Conservation (phyloP, 2,888 invertebrate species). For the Phragmatobia fuliginosa region DNA sequence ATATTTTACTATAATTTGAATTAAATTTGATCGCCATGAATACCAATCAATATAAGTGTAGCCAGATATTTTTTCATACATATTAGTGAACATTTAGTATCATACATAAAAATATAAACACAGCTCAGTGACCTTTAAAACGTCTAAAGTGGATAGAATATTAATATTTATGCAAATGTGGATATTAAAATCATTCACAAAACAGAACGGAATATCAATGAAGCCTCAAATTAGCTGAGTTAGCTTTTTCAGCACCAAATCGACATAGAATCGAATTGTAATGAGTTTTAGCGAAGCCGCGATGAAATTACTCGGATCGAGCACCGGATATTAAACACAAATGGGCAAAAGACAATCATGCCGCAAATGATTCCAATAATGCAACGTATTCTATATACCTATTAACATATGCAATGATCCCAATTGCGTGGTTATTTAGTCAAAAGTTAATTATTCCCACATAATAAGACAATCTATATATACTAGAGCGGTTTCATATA, state of each 20-base stretch:
- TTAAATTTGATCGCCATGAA: no score
- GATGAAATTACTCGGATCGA: constrained; percentile 53
- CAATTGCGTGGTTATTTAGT: constrained; percentile 17
- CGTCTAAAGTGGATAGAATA: constrained; percentile 27
- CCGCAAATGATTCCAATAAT: constrained; percentile 49
- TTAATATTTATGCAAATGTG: constrained; percentile 52
- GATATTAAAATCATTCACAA: constrained; percentile 51
- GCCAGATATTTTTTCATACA: no score
- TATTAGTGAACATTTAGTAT: not conserved
- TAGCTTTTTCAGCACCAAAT: constrained; percentile 51
- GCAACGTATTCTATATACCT: constrained; percentile 17
- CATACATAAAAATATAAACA: not conserved
- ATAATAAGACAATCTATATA: not conserved
- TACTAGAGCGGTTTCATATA: not conserved
- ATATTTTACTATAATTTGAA: no score
- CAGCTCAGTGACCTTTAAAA: constrained; percentile 19
- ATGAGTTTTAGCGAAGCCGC: constrained; percentile 54
- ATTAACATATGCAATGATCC: constrained; percentile 25
- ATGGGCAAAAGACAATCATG: constrained; percentile 53
- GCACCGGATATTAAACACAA: constrained; percentile 60
- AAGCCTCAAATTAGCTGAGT: constrained; percentile 46
- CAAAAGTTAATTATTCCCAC: not conserved
- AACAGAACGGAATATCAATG: constrained; percentile 59
- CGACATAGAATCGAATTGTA: constrained; percentile 54
- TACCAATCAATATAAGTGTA: no score